These are phyloP conservation scores for Brachyhypopomus occidentalis DNA, from an alignment of 2,113 vertebrate species.

Conservation along the genomic window DNA sequence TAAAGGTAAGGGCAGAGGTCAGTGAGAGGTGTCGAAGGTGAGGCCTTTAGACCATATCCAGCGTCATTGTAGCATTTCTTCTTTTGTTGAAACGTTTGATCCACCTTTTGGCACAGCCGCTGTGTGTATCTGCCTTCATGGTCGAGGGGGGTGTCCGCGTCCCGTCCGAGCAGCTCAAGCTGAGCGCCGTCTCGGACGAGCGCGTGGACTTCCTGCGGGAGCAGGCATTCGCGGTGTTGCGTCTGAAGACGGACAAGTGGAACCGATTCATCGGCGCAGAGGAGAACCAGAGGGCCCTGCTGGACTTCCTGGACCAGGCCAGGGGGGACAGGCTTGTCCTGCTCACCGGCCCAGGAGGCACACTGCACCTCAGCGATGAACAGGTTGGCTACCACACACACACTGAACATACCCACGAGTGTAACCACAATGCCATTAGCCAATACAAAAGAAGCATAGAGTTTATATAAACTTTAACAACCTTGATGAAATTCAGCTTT, in stretches of 20 bases:
- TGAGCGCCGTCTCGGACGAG: conserved; percentile 71
- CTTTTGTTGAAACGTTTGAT: too few species aligned
- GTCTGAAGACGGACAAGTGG: conserved; percentile 80
- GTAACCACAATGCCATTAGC: too few species aligned
- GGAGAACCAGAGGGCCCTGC: conserved; percentile 77
- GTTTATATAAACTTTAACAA: too few species aligned
- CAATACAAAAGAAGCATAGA: too few species aligned
- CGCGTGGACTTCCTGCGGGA: conserved; percentile 78
- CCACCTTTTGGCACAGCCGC: too few species aligned
- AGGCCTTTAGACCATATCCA: neutral
- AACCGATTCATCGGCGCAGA: conserved; percentile 79
- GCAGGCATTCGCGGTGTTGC: conserved; percentile 74
- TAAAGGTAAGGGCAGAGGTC: neutral
- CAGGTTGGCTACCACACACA: conserved; percentile 68
- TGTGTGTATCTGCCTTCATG: conserved; percentile 25
- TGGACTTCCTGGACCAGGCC: conserved; percentile 77
- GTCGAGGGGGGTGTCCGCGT: conserved; percentile 49
- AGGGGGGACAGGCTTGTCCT: conserved; percentile 69
- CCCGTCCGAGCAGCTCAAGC: conserved; percentile 61
- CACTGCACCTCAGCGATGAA: conserved; percentile 69
- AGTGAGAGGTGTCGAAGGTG: neutral
- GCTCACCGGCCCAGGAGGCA: conserved; percentile 75
- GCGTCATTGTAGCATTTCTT: neutral
- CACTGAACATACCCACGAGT: neutral
- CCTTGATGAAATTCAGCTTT: too few species aligned